Base-by-base conservation (phyloP, 2,797 vertebrate genomes). In the Sebastes dallii region DNA sequence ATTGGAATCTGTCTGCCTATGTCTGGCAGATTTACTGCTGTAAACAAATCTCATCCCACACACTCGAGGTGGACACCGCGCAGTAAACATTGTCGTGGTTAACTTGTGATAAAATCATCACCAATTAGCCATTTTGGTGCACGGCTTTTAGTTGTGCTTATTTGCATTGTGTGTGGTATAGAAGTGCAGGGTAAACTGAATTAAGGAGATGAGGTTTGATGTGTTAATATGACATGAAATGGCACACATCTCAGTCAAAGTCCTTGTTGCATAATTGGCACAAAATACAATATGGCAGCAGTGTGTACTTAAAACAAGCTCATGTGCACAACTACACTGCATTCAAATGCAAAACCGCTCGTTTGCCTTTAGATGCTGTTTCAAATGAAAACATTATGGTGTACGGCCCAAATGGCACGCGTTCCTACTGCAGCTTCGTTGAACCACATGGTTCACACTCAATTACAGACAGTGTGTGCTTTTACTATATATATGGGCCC, bases 1-100 rank as follows among this genome's bases (percentile, higher is more conserved):
- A 93, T 90, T 82, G 77, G 61, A 89, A 89, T 88, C 72, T 87
- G 89, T 89, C 88, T 78, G 60, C 69, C 72, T 89, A 71, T 87
- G 89, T 89, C 88, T 78, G 60, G 66, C 70, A 89, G 84, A 91
- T 94, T 86, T 86, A 88, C 66, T 71, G 86, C 88, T 66, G 69
- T 83, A 83, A 68, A 86, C 86, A 83, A 82, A 83, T 83, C 54
- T 76, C 75, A 65, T 82, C 89, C 78, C 79, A 79, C 87, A 55
- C 75, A 68, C 52, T 68, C 4, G 30, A 72, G 75, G 79, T 64
- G 76, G 73, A 74, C 87, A 86, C 34, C 8, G 7, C 75, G n/a
- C 54, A 27, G 66, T 71, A 74, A 88, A 90, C 34, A 68, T 82
- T 76, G 83, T 81, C 82, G 86, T 83, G 80, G 86, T 91, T 81